Base-by-base conservation (phyloP, 2,113 vertebrate species). In the Illadopsis cleaveri region DNA sequence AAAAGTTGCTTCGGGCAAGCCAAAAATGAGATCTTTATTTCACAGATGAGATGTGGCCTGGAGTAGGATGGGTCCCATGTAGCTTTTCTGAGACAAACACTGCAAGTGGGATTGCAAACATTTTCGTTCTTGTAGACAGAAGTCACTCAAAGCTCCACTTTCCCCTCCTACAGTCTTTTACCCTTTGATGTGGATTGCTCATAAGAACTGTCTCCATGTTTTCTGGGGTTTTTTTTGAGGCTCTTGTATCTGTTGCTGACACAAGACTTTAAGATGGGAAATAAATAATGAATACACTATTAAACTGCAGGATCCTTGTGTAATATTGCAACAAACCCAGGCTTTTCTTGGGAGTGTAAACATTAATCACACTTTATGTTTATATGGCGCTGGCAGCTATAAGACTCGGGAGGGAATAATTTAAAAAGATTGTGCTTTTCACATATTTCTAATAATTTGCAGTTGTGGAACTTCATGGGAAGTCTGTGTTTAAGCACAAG, bases 1-100 rank as follows among this genome's bases (percentile, higher is more conserved):
- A 85, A 72, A 79, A 87, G 61, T 79, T 87, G 73, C 70, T 89
- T 76, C 37, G 87, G 57, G 57, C 57, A 94, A 91, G 66, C 48
- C 65, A 87, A 82, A 95, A 96, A 82, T 68, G 61, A 61, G 65
- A 84, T 68, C 83, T 95, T 91, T 95, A 82, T 86, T 95, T 96
- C 60, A 71, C 28, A 89, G 53, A 87, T 56, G 73, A 94, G 69
- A 84, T 72, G 73, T 58, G 48, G 35, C 64, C 64, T 71, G 48
- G 44, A 88, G 56, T n/a, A 94, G 31, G 35, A 81, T 44, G 44
- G 60, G 56, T 84, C 77, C 24, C 40, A 57, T 23, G 33, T 20
- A 94, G 48, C 48, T 82, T 53, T 94, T 79, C 79, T 90, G 54
- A 62, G 20, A 45, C 42, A 90, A 79, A 80, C 37, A 33, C 8